Percentiles rank a stretch among this genome's conserved stretches.
These are phyloP conservation scores for Palythoa heliodiscus DNA, from an alignment of 92 coral and sea anemone species.

Conservation along the genomic window DNA sequence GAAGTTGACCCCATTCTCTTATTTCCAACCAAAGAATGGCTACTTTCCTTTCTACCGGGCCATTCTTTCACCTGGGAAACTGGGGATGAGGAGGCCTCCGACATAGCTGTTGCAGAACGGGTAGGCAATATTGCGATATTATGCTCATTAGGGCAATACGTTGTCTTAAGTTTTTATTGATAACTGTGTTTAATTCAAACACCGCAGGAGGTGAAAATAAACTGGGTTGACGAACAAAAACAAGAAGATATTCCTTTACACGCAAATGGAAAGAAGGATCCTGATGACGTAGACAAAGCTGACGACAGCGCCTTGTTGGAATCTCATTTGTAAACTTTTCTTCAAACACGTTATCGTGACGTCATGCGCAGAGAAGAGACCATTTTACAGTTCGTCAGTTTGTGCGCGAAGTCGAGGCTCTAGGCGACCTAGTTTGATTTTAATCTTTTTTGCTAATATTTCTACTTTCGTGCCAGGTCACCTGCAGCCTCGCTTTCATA, in stretches of 20 bases:
- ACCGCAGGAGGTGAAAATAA: slow-evolving; percentile 7
- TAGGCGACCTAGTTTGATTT: too few species aligned
- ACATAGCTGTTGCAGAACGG: slow-evolving; percentile 21
- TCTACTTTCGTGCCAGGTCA: too few species aligned
- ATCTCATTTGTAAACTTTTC: neutral
- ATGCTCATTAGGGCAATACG: neutral
- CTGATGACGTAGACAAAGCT: neutral
- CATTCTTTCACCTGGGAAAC: slow-evolving; percentile 72
- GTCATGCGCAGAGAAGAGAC: too few species aligned
- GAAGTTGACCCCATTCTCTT: slow-evolving; percentile 59
- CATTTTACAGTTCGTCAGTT: too few species aligned
- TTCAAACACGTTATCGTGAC: neutral
- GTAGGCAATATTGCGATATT: neutral
- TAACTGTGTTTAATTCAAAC: neutral
- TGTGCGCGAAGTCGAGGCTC: too few species aligned
- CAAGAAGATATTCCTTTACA: neutral
- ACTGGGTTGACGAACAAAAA: slow-evolving; percentile 4
- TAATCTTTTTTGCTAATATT: too few species aligned
- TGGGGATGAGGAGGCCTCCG: slow-evolving; percentile 47
- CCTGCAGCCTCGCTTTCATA: too few species aligned
- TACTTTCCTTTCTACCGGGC: slow-evolving; percentile 66
- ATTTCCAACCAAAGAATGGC: slow-evolving; percentile 73
- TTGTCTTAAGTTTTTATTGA: neutral
- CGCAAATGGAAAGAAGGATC: neutral
- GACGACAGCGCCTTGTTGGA: neutral